A percentile compares a stretch with the other conserved stretches of the same genome.
Evolutionary conservation across 53 echinoderm and acorn worm genomes (phyloP).

Genomic region (Actinopyga echinites): DNA sequence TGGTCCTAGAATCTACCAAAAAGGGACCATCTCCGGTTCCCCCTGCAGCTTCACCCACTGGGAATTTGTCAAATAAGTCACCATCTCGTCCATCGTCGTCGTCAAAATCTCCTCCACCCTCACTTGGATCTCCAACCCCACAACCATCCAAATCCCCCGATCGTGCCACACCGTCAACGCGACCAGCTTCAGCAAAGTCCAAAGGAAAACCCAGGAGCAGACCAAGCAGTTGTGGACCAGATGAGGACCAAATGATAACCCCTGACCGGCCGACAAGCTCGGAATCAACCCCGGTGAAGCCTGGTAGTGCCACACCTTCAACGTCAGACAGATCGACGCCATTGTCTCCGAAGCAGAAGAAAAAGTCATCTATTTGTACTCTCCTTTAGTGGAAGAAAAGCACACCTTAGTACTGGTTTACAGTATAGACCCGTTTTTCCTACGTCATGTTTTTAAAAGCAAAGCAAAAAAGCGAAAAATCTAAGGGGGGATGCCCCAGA

Average conservation of each 20-base stretch:
- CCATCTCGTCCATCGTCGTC: neutral
- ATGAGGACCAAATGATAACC: neutral
- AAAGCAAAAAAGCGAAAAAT: no score
- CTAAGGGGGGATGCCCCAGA: no score
- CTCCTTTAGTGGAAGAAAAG: neutral
- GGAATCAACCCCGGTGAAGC: slow-evolving; percentile 4
- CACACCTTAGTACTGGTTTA: neutral
- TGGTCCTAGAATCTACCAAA: neutral
- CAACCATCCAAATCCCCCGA: neutral
- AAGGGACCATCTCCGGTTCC: neutral
- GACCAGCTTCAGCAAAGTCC: neutral
- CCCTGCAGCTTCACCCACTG: neutral
- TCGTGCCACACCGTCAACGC: neutral
- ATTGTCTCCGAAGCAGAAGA: slow-evolving; percentile 26
- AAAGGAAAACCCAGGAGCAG: neutral
- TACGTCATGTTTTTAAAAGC: no score
- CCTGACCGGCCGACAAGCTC: slow-evolving; percentile 17
- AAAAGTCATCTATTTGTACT: slow-evolving; percentile 12
- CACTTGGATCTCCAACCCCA: neutral
- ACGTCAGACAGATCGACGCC: neutral
- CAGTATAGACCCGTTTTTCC: no score
- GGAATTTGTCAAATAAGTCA: neutral
- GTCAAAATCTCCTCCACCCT: neutral
- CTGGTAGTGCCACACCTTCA: neutral
- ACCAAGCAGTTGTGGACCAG: neutral